These are phyloP conservation scores for Tetramorium simillimum DNA, from an alignment of 1,140 invertebrate genomes.

Conservation along the genomic window DNA sequence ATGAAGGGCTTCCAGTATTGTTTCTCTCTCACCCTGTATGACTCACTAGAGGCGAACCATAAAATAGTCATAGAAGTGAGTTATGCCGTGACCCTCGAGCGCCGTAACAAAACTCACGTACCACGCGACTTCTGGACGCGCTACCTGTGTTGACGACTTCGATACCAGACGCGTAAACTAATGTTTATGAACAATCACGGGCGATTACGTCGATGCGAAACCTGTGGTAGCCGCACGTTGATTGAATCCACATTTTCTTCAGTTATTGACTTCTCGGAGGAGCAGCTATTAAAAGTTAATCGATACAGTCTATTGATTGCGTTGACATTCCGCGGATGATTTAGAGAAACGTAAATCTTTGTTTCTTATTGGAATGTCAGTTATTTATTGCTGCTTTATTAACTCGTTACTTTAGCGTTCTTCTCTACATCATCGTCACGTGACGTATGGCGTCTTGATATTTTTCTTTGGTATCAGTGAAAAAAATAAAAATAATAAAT, in stretches of 20 bases:
- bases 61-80: conserved; percentile 79
- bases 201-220: background rate
- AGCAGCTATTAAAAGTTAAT: conserved; percentile 28
- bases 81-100: conserved; percentile 72
- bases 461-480: background rate
- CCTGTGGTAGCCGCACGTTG: background rate
- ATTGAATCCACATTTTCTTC: conserved; percentile 24
- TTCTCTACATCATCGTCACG: background rate
- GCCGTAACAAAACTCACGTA: conserved; percentile 64
- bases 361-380: background rate
- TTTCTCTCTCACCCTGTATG: conserved; percentile 76
- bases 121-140: conserved; percentile 43
- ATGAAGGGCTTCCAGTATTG: conserved; percentile 80
- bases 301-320: background rate
- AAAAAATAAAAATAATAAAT: background rate
- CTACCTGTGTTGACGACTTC: conserved; percentile 47
- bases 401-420: background rate
- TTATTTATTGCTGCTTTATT: conserved; percentile 15
- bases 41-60: conserved; percentile 78
- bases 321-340: background rate
- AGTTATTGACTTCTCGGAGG: conserved; percentile 8
- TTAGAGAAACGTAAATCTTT: conserved; percentile 19
- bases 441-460: background rate
- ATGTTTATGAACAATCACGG: conserved; percentile 35
- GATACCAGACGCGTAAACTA: background rate